Evolutionary conservation across 2,888 invertebrate species (phyloP), one percentile per base, ranked within the genome.

Genomic region (Ypsolopha scabrella): DNA sequence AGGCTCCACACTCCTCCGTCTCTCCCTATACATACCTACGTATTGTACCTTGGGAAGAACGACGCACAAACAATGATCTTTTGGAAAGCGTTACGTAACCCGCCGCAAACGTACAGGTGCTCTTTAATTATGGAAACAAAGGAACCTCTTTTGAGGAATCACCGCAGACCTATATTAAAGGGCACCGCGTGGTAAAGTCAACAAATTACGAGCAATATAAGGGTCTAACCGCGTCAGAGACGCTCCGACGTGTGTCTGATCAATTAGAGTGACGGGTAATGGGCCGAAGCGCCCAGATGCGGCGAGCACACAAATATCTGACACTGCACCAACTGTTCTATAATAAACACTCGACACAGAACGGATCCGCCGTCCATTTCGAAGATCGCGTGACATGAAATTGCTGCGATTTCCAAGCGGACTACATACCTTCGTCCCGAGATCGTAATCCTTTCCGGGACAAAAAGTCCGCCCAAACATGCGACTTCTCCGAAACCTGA

Each of bases 141-240:
- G 68, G 65, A 58, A 57, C 65, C 66, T 72, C 70, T 72, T n/a
- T 49, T 39, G 39, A 6, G 66, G 66, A 61, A 58, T 52, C 51
- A 56, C 65, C 70, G 69, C 53, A 69, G 79, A 67, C 66, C 77
- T 68, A 79, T 70, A 79, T 80, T 80, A 77, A 75, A 79, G 75
- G 64, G 74, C 76, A 75, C 76, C 71, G 55, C 48, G 44, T 24
- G 14, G 37, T 57, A 53, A 61, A 55, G 57, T 63, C 74, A 78
- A 79, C 78, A 77, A 78, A 79, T 80, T 77, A 79, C 68, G 65
- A 62, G 63, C 73, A 74, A 79, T 79, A 73, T 62, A 66, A 67
- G 65, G 70, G 63, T 72, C 73, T 75, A 78, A 79, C 65, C 63
- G 59, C 61, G 56, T 63, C 50, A 47, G 62, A 77, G 68, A 71